These are phyloP conservation scores for Malacoraja senta DNA, from an alignment of 2,797 vertebrate species.

Conservation along the genomic window DNA sequence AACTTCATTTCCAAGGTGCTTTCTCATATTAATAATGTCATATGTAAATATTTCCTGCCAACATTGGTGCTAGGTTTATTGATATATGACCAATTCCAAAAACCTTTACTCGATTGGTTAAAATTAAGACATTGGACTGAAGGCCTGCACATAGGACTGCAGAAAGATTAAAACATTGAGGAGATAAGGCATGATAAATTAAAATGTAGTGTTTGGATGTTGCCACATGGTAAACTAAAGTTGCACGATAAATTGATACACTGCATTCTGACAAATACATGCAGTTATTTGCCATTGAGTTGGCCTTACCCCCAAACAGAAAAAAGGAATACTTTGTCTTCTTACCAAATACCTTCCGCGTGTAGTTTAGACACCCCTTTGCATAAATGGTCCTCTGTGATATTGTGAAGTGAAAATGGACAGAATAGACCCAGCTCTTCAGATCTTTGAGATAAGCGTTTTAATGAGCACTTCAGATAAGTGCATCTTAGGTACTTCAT, in stretches of 20 bases:
- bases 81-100: not conserved
- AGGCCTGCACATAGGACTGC: not conserved
- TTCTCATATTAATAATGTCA: not conserved
- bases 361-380: not conserved
- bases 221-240: not conserved
- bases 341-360: not conserved
- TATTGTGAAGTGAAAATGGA: conserved; percentile 50
- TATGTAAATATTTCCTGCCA: not conserved
- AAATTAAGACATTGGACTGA: not conserved
- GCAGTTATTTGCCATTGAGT: conserved; percentile 14
- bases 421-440: conserved; percentile 52
- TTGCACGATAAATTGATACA: not conserved
- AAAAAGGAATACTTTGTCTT: not conserved
- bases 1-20: not conserved
- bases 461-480: conserved; percentile 46
- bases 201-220: not conserved
- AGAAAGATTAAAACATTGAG: not conserved
- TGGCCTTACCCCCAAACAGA: not conserved
- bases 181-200: not conserved
- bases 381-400: conserved; percentile 1
- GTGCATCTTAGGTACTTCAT: conserved; percentile 54
- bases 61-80: not conserved
- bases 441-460: conserved; percentile 58
- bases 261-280: not conserved
- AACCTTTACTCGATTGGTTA: not conserved